Conservation (phyloP, 2,113 vertebrate genomes). For the Calyptommatus sinebrachiatus region DNA sequence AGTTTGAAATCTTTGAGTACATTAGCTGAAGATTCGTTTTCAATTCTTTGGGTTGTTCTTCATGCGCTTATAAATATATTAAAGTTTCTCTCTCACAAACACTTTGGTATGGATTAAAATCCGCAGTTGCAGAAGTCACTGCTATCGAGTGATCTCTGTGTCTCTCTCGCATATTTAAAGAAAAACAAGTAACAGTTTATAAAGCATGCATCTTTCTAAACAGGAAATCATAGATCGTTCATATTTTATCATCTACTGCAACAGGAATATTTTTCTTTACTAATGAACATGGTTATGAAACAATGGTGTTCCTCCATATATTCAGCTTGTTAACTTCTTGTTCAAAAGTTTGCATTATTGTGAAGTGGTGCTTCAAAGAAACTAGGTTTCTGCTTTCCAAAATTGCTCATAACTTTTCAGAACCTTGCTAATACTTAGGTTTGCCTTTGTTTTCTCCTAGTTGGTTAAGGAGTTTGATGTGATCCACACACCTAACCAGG, state of each 20-base stretch:
- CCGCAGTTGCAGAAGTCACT: no score
- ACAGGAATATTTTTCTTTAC: background rate
- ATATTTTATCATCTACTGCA: background rate
- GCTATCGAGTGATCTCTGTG: background rate
- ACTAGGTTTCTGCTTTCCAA: background rate
- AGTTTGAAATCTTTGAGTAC: background rate
- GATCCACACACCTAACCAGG: conserved; percentile 70
- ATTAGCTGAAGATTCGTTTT: background rate
- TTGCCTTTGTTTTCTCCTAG: conserved; percentile 52
- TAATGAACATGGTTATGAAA: background rate
- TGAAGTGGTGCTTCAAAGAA: background rate
- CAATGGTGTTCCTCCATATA: background rate
- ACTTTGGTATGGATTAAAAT: background rate
- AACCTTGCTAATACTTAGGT: background rate
- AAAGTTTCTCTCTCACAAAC: no score
- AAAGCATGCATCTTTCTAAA: background rate
- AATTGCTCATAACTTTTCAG: background rate
- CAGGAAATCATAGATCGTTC: background rate
- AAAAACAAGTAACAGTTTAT: background rate
- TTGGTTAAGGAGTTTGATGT: conserved; percentile 71
- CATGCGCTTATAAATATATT: background rate
- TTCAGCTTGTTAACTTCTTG: background rate
- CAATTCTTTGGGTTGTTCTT: background rate
- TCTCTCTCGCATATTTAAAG: no score
- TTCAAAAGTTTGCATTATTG: background rate